A percentile compares a stretch with the other conserved stretches of the same genome.
phyloP scores from a whole-genome alignment of 2,888 invertebrate genomes.

The Andrena haemorrhoa region DNA sequence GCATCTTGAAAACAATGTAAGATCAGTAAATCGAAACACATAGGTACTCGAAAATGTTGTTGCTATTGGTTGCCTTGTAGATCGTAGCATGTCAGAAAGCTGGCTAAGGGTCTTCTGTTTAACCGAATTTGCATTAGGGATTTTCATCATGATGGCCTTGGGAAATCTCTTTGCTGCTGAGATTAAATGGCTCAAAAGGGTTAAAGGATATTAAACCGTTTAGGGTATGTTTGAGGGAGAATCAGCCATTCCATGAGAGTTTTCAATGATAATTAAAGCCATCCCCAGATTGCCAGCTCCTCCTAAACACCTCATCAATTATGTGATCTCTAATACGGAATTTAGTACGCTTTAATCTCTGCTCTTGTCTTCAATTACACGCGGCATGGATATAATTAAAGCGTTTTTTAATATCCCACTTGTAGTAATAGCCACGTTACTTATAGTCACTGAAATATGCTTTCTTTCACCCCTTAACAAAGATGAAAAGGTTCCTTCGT shows the following conservation, averaged over 20 bases:
- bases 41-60: background rate
- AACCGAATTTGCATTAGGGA: conserved; percentile 68
- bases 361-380: no score
- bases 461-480: no score
- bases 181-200: conserved; percentile 66
- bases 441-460: no score
- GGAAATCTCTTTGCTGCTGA: conserved; percentile 54
- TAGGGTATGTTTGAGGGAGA: conserved; percentile 43
- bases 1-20: no score
- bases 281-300: background rate
- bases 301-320: conserved; percentile 1
- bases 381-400: no score
- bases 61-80: conserved; percentile 2
- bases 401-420: no score
- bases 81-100: conserved; percentile 20
- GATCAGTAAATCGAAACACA: conserved; percentile 2
- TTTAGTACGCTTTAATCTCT: conserved; percentile 16
- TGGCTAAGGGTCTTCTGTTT: conserved; percentile 48
- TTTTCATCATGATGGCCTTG: conserved; percentile 63
- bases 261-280: conserved; percentile 41
- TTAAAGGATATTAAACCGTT: conserved; percentile 60
- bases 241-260: conserved; percentile 22
- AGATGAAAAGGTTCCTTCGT: no score
- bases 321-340: background rate
- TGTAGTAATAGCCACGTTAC: no score